Base-by-base conservation (phyloP, 2,113 vertebrate genomes). In the Rhineura floridana region DNA sequence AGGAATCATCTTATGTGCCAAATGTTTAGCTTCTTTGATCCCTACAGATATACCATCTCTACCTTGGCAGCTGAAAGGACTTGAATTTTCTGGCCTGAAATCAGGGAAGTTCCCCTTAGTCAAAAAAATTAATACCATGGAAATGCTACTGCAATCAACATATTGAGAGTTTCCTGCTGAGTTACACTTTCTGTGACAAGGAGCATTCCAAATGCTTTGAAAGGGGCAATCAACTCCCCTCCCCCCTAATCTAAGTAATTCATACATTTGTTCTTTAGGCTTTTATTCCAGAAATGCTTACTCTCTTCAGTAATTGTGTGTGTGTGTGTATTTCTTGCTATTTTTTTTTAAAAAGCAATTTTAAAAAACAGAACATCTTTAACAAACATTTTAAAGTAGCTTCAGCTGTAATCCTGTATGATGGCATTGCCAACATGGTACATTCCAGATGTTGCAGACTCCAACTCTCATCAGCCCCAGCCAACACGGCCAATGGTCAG, bases 11-110 rank as follows among this genome's bases (percentile, higher is more conserved):
- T 84, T 52, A 87, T 84, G 88, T 89, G 88, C 89, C 88, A 92
- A 75, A 92, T 91, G 91, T 90, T 87, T 93, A 93, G 84, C 90
- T 90, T 96, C 91, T 92, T 93, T 91, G 94, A 95, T 92, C 91
- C 91, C 85, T 89, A 59, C 79, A 89, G 89, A 86, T 92, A 55
- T 90, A 79, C 65, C 91, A 70, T 30, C 44, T 86, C 52, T 89
- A 70, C 78, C 69, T 46, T 92, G 72, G 87, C 46, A 17, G 46
- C 46, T 92, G 88, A 87, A 23, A 67, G 73, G 81, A 90, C 83
- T 55, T 70, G 91, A 94, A 93, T 87, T 90, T 72, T 65, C 36
- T 92, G 94, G 85, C 72, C 76, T 87, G 62, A 89, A 73, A 90
- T 81, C 92, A 94, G 55, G 46, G 9, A 94, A 73, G 83, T 90